phyloP scores from a whole-genome alignment of 2,797 vertebrate genomes.

The Eulemur mongoz region DNA sequence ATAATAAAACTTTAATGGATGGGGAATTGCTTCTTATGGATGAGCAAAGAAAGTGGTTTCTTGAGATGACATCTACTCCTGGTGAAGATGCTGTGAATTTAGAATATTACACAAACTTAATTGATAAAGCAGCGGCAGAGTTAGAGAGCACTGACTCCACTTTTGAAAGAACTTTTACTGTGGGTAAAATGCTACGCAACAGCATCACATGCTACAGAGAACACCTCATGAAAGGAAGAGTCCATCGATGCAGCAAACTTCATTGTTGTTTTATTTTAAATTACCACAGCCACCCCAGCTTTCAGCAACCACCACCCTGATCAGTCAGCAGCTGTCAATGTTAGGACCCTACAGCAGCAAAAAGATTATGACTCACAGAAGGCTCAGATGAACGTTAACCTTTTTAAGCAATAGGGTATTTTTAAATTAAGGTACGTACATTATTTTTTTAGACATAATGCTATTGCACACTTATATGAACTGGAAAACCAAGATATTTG shows the following conservation, averaged over 20 bases:
- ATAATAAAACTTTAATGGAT: not conserved
- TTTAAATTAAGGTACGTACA: not conserved
- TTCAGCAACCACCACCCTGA: not conserved
- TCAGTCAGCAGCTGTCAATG: not conserved
- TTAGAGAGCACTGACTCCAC: not conserved
- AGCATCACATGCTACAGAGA: not conserved
- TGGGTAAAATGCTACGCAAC: not conserved
- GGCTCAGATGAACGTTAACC: not conserved
- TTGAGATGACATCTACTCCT: not conserved
- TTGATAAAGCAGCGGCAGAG: not conserved
- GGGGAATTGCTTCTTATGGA: not conserved
- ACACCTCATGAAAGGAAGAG: not conserved
- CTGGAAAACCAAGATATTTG: not conserved
- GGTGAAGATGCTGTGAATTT: not conserved
- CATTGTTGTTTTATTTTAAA: not conserved
- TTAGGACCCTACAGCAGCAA: not conserved
- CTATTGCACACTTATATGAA: not conserved
- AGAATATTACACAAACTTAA: not conserved
- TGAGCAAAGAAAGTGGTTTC: not conserved
- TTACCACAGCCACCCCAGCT: not conserved
- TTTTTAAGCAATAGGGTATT: not conserved
- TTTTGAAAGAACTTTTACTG: not conserved
- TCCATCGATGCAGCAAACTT: not conserved
- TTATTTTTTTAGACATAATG: not conserved
- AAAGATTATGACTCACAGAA: not conserved